Base-by-base conservation (phyloP, 2,888 invertebrate genomes). In the Lithophane socia region DNA sequence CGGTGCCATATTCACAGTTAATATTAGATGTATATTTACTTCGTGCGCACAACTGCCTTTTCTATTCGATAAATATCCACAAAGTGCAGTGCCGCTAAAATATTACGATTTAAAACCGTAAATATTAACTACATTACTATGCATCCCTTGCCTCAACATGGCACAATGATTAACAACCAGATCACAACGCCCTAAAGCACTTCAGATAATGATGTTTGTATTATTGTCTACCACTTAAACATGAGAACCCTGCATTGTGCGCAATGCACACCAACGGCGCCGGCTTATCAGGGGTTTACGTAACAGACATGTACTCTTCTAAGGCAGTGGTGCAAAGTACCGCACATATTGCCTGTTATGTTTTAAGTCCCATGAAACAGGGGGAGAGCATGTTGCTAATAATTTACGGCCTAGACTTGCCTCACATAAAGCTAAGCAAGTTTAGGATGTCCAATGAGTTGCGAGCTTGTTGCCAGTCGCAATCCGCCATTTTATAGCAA, bases 161-260 rank as follows among this genome's bases (percentile, higher is more conserved):
- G 85, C 85, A 85, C 84, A 77, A 81, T 72, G 63, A 71, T 65
- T 75, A 76, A 86, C 85, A 82, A 84, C 77, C 78, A 69, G 78
- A 87, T 83, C 76, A 86, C 85, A 86, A 87, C 79, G 29, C 72
- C 75, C 61, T 78, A 80, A 73, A 79, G 67, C 44, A 79, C 77
- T 81, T 77, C 72, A 56, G 63, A 73, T 65, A 74, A 80, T 74
- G 75, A 79, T 77, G 71, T 77, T 75, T 69, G 56, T 66, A 77
- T 87, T 89, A 89, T 89, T 89, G 89, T 89, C 88, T 82, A 87
- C 37, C 83, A 83, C 86, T 79, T 78, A 75, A 69, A 68, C 44
- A 73, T 67, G 75, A 72, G 42, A 77, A 83, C 83, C 74, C 80
- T 80, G 73, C 52, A 63, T 73, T 64, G 47, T 44, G 42, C 0